phyloP scores from a whole-genome alignment of 2,113 vertebrate genomes.

The Mandrillus leucophaeus region DNA sequence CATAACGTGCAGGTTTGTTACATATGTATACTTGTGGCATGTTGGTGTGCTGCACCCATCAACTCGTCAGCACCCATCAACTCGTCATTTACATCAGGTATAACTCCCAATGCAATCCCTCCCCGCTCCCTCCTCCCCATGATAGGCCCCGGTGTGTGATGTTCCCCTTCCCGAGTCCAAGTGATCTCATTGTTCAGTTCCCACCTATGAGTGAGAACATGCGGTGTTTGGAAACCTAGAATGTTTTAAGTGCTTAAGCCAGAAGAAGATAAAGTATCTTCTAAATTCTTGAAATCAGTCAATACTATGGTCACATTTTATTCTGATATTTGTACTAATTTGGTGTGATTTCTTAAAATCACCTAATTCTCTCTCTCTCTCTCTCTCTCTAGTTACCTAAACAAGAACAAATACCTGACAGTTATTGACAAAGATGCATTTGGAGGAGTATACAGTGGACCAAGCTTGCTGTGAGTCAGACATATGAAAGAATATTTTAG shows the following conservation, averaged over 20 bases:
- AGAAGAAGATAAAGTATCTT: background rate
- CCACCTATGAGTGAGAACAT: no score
- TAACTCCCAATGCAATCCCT: no score
- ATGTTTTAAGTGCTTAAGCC: background rate
- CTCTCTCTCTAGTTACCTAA: slow-evolving; percentile 90
- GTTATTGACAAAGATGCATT: slow-evolving; percentile 92
- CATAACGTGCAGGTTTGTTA: no score
- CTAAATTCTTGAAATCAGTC: slow-evolving; percentile 15
- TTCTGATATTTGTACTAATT: background rate
- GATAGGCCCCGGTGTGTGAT: no score
- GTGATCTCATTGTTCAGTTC: no score
- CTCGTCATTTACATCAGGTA: no score
- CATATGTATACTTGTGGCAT: no score
- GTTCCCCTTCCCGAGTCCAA: no score
- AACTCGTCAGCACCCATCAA: no score
- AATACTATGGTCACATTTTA: background rate
- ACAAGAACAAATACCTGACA: slow-evolving; percentile 93
- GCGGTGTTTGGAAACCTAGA: background rate
- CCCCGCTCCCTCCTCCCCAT: no score
- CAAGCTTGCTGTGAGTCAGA: slow-evolving; percentile 93
- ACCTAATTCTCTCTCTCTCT: background rate
- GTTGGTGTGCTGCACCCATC: no score
- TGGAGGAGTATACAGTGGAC: slow-evolving; percentile 90
- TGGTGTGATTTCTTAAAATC: background rate
- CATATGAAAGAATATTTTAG: background rate